These are phyloP conservation scores for Chloromyia formosa DNA, from an alignment of 2,888 invertebrate species.

Conservation along the genomic window DNA sequence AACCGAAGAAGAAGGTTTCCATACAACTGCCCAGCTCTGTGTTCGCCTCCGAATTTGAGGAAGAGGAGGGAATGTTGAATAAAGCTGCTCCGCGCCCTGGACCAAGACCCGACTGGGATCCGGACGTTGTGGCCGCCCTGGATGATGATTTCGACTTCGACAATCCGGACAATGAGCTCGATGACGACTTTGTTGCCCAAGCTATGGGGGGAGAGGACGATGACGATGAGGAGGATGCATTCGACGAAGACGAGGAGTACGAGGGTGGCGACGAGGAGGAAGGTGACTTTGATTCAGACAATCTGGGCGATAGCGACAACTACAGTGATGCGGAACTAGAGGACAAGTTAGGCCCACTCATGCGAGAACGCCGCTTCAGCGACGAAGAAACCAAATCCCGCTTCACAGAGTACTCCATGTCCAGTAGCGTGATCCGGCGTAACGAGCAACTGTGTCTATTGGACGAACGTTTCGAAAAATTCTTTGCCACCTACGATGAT, in stretches of 20 bases:
- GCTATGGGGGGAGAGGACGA: slow-evolving; percentile 66
- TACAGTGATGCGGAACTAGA: slow-evolving; percentile 56
- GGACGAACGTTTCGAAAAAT: slow-evolving; percentile 89
- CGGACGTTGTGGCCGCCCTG: slow-evolving; percentile 90
- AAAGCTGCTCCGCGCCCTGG: slow-evolving; percentile 64
- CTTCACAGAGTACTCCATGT: slow-evolving; percentile 94
- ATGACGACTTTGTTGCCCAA: slow-evolving; percentile 90
- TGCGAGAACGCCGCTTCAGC: slow-evolving; percentile 62
- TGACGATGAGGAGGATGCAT: slow-evolving; percentile 51
- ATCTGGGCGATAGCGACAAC: slow-evolving; percentile 61
- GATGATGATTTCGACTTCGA: slow-evolving; percentile 92
- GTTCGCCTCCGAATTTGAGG: slow-evolving; percentile 87
- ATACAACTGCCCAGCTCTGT: slow-evolving; percentile 84
- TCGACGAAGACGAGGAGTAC: slow-evolving; percentile 51
- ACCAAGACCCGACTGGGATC: slow-evolving; percentile 80
- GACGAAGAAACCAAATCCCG: slow-evolving; percentile 85
- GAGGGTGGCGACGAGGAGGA: slow-evolving; percentile 53
- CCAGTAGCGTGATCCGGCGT: slow-evolving; percentile 86
- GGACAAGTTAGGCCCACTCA: slow-evolving; percentile 63
- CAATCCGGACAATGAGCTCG: slow-evolving; percentile 83
- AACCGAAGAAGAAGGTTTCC: slow-evolving; percentile 53
- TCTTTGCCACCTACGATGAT: slow-evolving; percentile 87
- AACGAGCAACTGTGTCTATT: slow-evolving; percentile 83
- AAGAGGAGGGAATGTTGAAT: slow-evolving; percentile 73
- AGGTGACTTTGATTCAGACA: slow-evolving; percentile 55